Evolutionary conservation across 2,113 vertebrate genomes (phyloP).

Genomic region (Podarcis cretensis): DNA sequence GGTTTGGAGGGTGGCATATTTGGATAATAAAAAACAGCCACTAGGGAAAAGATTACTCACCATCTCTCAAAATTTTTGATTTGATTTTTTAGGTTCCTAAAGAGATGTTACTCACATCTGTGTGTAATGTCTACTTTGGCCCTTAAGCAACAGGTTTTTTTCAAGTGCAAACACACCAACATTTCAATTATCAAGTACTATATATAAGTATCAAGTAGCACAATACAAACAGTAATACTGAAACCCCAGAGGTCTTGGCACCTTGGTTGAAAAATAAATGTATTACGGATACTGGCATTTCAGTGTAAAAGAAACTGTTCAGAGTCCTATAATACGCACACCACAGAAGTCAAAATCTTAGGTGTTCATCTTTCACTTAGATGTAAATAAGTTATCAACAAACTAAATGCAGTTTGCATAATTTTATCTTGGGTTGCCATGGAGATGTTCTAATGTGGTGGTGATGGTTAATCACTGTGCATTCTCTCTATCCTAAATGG

Average conservation of each 20-base stretch:
- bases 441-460: constrained; percentile 49
- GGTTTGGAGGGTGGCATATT: not conserved
- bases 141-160: not conserved
- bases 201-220: too few species aligned
- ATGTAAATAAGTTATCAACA: constrained; percentile 39
- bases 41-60: not conserved
- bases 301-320: constrained; percentile 26
- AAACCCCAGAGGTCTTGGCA: not conserved
- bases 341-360: constrained; percentile 14
- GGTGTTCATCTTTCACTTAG: constrained; percentile 20
- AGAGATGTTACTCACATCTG: not conserved
- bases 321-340: constrained; percentile 39
- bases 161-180: not conserved
- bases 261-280: not conserved
- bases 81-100: not conserved
- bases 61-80: not conserved
- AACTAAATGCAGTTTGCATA: constrained; percentile 49
- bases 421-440: constrained; percentile 58
- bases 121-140: not conserved
- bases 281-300: not conserved
- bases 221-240: not conserved
- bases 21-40: not conserved
- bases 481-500: constrained; percentile 40
- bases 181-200: not conserved
- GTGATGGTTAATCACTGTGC: constrained; percentile 57